Conservation (phyloP, 2,888 invertebrate species). For the Xestia c-nigrum region DNA sequence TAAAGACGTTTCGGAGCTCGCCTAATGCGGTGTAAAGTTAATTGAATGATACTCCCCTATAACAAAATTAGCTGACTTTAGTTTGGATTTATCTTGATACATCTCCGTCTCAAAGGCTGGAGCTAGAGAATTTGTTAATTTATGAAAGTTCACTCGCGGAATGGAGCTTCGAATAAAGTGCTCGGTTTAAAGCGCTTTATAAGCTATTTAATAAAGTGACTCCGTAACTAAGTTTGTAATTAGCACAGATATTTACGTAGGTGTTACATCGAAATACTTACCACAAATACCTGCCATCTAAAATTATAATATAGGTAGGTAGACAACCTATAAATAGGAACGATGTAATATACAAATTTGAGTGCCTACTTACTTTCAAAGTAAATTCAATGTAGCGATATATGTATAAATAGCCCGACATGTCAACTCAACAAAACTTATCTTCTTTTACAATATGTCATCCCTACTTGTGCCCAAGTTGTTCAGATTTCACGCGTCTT, state of each 20-base stretch:
- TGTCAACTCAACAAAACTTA: conserved; percentile 26
- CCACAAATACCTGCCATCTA: conserved; percentile 3
- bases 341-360: conserved; percentile 1
- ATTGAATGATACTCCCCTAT: conserved; percentile 75
- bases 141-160: conserved; percentile 60
- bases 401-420: neutral
- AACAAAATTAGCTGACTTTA: conserved; percentile 70
- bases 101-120: conserved; percentile 55
- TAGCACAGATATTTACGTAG: conserved; percentile 9
- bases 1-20: conserved; percentile 76
- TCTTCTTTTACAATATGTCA: conserved; percentile 26
- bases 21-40: conserved; percentile 78
- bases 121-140: conserved; percentile 57
- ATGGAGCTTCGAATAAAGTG: conserved; percentile 37
- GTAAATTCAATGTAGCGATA: conserved; percentile 1
- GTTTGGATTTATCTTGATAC: conserved; percentile 66
- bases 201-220: conserved; percentile 46
- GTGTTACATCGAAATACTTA: conserved; percentile 22
- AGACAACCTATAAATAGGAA: neutral
- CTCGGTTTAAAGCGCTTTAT: conserved; percentile 40
- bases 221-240: conserved; percentile 33
- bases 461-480: conserved; percentile 18
- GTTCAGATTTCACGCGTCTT: conserved; percentile 18
- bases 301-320: neutral
- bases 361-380: neutral